phyloP scores from a whole-genome alignment of 2,113 vertebrate genomes.

The Scalopus aquaticus region DNA sequence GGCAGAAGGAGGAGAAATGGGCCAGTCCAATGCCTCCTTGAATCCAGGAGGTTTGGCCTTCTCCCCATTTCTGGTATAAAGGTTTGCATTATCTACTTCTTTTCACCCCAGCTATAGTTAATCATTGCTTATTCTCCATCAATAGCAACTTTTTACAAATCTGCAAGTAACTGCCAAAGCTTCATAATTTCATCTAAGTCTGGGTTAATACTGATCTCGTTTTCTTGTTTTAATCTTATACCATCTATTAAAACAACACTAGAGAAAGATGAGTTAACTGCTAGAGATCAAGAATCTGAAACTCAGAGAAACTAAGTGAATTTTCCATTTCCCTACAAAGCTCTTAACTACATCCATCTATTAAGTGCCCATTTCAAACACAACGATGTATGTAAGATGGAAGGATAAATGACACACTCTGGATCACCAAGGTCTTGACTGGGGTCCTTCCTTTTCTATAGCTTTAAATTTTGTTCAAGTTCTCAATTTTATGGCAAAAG shows the following conservation, averaged over 20 bases:
- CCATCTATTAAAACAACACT: neutral
- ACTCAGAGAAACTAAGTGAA: too few species aligned
- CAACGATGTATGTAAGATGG: neutral
- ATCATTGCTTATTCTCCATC: neutral
- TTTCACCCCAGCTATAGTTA: neutral
- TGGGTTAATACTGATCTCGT: neutral
- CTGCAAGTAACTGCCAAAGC: neutral
- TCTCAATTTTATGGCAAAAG: neutral
- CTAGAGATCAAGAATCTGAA: slow-evolving; percentile 1
- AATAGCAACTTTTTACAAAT: neutral
- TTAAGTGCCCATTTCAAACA: neutral
- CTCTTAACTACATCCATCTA: neutral
- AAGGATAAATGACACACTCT: neutral
- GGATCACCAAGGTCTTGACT: neutral
- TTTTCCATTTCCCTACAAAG: neutral
- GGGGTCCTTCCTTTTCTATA: neutral
- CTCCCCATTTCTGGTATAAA: too few species aligned
- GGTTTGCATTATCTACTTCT: neutral
- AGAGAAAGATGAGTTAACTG: neutral
- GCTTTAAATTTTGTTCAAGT: neutral
- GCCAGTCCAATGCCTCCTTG: neutral
- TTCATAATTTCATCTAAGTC: neutral
- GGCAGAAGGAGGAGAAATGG: neutral
- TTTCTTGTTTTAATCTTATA: neutral
- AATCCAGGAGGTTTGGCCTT: neutral